Percentiles rank a stretch among this genome's conserved stretches.
These are phyloP conservation scores for Pollachius pollachius DNA, from an alignment of 2,113 vertebrate species.

Conservation along the genomic window DNA sequence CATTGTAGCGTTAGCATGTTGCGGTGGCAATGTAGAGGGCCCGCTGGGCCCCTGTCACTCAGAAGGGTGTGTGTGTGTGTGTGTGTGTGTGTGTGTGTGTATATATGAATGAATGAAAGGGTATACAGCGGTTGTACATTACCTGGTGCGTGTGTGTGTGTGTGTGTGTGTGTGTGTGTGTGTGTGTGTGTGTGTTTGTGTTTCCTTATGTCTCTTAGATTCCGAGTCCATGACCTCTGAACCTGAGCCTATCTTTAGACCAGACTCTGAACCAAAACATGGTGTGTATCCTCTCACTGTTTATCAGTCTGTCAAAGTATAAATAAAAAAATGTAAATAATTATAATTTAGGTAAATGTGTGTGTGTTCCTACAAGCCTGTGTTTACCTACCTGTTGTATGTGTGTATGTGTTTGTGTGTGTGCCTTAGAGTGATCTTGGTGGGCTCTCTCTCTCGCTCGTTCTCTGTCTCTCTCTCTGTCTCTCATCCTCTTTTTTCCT, in stretches of 20 bases:
- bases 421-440: constrained; percentile 36
- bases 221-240: no score
- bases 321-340: no score
- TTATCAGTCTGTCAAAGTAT: no score
- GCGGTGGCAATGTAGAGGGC: constrained; percentile 45
- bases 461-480: constrained; percentile 45
- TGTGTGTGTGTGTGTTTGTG: neutral
- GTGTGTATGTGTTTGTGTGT: constrained; percentile 3
- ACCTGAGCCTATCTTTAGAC: no score
- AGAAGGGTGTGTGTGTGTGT: neutral
- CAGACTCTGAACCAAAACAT: no score
- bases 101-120: neutral
- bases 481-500: constrained; percentile 95
- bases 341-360: neutral
- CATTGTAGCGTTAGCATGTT: no score
- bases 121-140: no score
- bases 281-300: no score
- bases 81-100: neutral
- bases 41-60: constrained; percentile 37
- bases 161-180: no score
- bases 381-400: neutral
- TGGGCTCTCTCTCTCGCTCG: constrained; percentile 14
- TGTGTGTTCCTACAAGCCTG: neutral
- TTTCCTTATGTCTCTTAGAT: no score
- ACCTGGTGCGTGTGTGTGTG: no score